These are phyloP conservation scores for Peromyscus nudipes DNA, from an alignment of 2,797 vertebrate genomes.

Conservation along the genomic window DNA sequence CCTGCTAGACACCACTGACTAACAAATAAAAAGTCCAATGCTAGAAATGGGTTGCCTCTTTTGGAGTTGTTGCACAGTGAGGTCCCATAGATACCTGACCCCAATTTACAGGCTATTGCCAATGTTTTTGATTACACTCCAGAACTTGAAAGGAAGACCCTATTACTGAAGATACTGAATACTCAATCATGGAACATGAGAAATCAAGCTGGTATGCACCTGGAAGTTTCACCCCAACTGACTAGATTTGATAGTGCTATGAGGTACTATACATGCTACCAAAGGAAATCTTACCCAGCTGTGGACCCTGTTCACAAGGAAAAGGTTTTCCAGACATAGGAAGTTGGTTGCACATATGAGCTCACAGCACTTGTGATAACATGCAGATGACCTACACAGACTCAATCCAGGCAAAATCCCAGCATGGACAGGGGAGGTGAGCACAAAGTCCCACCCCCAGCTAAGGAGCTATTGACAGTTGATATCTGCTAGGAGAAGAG, in stretches of 20 bases:
- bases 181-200: background rate
- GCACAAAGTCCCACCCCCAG: too few relatives aligned
- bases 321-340: background rate
- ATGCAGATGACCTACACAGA: too few relatives aligned
- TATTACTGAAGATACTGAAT: background rate
- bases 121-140: background rate
- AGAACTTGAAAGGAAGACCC: background rate
- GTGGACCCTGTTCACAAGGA: background rate
- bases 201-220: background rate
- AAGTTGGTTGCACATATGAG: background rate
- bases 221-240: background rate
- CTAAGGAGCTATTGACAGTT: too few relatives aligned
- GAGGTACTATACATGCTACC: background rate
- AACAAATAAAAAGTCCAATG: background rate
- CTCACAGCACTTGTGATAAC: too few relatives aligned
- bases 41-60: background rate
- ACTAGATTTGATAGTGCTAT: background rate
- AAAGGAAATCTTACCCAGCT: background rate
- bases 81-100: background rate
- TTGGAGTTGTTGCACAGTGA: background rate
- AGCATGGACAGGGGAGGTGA: too few relatives aligned
- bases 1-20: background rate
- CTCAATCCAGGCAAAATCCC: too few relatives aligned
- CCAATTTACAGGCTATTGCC: background rate
- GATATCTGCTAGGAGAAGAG: background rate